A percentile compares a stretch with the other conserved stretches of the same genome.
These are phyloP conservation scores for Hesperia comma DNA, from an alignment of 2,888 invertebrate species.

Conservation along the genomic window DNA sequence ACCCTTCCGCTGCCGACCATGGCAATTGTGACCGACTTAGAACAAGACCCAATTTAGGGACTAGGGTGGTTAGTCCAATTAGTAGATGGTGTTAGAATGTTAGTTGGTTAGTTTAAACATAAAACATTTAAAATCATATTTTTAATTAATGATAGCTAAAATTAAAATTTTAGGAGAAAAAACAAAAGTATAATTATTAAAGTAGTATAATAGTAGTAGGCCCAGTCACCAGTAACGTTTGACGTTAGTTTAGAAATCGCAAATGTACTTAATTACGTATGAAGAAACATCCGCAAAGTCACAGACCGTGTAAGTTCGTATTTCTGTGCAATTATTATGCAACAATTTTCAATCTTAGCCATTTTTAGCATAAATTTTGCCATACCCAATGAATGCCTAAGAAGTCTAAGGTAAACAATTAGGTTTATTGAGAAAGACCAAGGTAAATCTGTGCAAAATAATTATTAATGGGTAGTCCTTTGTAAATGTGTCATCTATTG, in stretches of 20 bases:
- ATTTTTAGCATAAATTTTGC: slow-evolving; percentile 1
- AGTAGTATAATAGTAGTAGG: slow-evolving; percentile 6
- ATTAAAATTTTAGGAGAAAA: not conserved
- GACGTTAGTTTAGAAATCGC: slow-evolving; percentile 25
- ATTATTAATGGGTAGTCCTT: too few species aligned
- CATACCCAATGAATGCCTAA: slow-evolving; percentile 7
- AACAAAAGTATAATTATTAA: not conserved
- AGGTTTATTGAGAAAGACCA: not conserved
- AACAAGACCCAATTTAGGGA: too few species aligned
- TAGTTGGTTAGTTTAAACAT: too few species aligned
- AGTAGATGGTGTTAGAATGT: too few species aligned
- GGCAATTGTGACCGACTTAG: too few species aligned
- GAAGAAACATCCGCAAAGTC: slow-evolving; percentile 30
- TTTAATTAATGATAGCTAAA: too few species aligned
- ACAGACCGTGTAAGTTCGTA: slow-evolving; percentile 23
- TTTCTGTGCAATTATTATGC: slow-evolving; percentile 11
- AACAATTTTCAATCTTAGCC: slow-evolving; percentile 12
- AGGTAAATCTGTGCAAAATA: not conserved
- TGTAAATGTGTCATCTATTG: too few species aligned
- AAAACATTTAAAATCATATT: too few species aligned
- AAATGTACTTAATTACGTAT: slow-evolving; percentile 31
- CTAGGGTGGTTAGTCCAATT: too few species aligned
- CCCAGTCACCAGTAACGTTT: slow-evolving; percentile 2
- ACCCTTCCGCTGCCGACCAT: too few species aligned
- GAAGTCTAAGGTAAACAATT: not conserved